These are phyloP conservation scores for Mesocricetus auratus DNA, from an alignment of 2,113 vertebrate genomes.

Conservation along the genomic window DNA sequence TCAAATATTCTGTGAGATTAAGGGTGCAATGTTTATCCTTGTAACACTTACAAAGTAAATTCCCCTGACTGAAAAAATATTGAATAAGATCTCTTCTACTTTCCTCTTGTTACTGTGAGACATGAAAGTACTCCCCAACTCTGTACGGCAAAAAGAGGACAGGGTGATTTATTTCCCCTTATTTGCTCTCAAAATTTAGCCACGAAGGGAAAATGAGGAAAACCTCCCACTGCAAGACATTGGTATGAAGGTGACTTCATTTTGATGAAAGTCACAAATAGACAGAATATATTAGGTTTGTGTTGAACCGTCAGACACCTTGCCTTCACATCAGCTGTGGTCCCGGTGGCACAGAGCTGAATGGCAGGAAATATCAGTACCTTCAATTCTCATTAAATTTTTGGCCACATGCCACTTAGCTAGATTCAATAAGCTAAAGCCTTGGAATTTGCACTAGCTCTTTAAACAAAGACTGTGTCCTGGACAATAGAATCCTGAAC, in stretches of 20 bases:
- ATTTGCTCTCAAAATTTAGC: constrained; percentile 65
- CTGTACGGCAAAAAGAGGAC: constrained; percentile 48
- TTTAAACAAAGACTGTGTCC: constrained; percentile 77
- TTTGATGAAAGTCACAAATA: constrained; percentile 73
- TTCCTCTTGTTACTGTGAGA: constrained; percentile 17
- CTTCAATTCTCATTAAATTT: constrained; percentile 79
- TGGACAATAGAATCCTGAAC: constrained; percentile 73
- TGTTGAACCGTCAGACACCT: constrained; percentile 75
- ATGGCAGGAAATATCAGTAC: constrained; percentile 64
- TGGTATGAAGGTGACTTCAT: constrained; percentile 79
- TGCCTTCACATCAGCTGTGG: constrained; percentile 54
- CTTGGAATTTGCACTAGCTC: constrained; percentile 78
- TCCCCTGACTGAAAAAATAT: constrained; percentile 37
- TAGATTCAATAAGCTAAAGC: constrained; percentile 75
- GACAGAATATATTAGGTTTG: constrained; percentile 72
- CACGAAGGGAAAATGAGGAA: constrained; percentile 77
- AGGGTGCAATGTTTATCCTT: constrained; percentile 21
- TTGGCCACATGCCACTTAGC: constrained; percentile 76
- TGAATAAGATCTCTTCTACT: constrained; percentile 43
- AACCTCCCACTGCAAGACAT: constrained; percentile 63
- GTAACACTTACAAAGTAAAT: constrained; percentile 38
- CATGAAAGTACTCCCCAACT: constrained; percentile 5
- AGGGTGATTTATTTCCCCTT: constrained; percentile 74
- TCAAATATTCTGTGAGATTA: constrained; percentile 27
- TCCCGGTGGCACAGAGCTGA: constrained; percentile 67